Conservation (phyloP, 2,113 vertebrate genomes). For the Stomatorhinus ivindoensis region DNA sequence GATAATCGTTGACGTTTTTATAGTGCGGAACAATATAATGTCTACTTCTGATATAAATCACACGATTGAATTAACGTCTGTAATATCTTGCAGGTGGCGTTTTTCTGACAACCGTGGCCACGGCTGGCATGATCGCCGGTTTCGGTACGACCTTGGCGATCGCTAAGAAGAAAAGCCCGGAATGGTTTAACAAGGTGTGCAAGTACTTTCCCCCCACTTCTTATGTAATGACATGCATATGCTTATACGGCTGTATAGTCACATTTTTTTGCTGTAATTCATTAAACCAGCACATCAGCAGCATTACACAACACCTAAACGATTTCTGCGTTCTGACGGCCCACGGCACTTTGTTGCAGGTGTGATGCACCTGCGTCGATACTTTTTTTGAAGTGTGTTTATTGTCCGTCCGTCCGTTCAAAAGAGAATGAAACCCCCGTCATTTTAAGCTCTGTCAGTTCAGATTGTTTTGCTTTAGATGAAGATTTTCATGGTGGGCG, state of each 20-base stretch:
- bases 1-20: not conserved
- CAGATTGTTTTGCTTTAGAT: not conserved
- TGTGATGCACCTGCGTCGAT: not conserved
- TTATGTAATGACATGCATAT: not conserved
- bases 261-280: not conserved
- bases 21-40: not conserved
- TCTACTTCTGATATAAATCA: not conserved
- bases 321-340: not conserved
- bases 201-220: not conserved
- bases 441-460: not conserved
- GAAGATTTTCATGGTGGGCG: not conserved
- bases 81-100: conserved; percentile 66
- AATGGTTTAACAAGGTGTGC: conserved; percentile 88
- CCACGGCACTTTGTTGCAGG: not conserved
- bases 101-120: conserved; percentile 75
- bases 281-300: not conserved
- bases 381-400: not conserved
- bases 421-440: not conserved
- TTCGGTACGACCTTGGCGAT: conserved; percentile 82
- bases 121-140: conserved; percentile 78
- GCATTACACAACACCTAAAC: not conserved
- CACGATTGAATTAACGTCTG: not conserved
- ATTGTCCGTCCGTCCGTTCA: too few species aligned
- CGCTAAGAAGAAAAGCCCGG: conserved; percentile 83
- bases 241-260: not conserved